A percentile compares a stretch with the other conserved stretches of the same genome.
These are phyloP conservation scores for Illadopsis cleaveri DNA, from an alignment of 2,113 vertebrate genomes.

Conservation along the genomic window DNA sequence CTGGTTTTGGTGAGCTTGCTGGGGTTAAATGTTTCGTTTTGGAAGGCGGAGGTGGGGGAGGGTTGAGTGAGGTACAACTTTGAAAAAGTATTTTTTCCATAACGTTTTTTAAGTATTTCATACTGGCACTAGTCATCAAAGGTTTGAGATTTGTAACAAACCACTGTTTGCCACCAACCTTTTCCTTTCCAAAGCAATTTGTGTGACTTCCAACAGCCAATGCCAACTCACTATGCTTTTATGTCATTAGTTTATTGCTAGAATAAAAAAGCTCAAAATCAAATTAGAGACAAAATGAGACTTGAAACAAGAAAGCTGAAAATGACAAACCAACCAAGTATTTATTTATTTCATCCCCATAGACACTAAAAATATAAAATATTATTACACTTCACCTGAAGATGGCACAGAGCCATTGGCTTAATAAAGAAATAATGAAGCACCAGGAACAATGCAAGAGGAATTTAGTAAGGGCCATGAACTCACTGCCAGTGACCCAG, in stretches of 20 bases:
- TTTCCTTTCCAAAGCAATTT: neutral
- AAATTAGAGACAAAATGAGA: neutral
- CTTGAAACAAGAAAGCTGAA: neutral
- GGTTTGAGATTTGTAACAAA: neutral
- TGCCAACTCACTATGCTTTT: neutral
- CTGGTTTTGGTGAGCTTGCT: neutral
- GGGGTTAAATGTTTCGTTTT: neutral
- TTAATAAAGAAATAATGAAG: neutral
- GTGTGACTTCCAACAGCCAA: neutral
- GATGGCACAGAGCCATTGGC: neutral
- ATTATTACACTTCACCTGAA: neutral
- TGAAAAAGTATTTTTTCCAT: neutral
- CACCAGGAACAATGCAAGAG: neutral
- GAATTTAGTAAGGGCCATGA: neutral
- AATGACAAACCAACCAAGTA: neutral
- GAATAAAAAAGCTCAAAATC: neutral
- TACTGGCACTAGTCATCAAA: neutral
- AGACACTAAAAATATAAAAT: neutral
- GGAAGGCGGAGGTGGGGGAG: accelerated
- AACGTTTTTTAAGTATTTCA: neutral
- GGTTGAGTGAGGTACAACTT: neutral
- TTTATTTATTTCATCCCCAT: neutral
- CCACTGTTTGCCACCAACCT: neutral
- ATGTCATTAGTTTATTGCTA: neutral
- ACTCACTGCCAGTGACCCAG: neutral